These are phyloP conservation scores for Drosophila tristis DNA, from an alignment of 1,140 invertebrate genomes.

Conservation along the genomic window DNA sequence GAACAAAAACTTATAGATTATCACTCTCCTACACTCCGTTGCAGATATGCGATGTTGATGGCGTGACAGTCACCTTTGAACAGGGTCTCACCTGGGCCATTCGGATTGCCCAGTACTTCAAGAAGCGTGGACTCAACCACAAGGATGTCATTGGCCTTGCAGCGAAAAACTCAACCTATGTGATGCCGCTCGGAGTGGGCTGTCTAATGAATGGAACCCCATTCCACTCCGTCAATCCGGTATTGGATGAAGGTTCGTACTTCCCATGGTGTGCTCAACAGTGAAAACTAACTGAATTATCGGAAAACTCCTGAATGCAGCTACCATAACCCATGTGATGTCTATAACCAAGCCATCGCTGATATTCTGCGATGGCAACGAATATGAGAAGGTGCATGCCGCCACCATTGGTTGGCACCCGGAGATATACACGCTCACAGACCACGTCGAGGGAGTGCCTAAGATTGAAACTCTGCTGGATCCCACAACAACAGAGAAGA, in stretches of 20 bases:
- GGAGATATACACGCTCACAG: slow-evolving; percentile 61
- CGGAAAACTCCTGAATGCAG: slow-evolving; percentile 9
- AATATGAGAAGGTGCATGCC: slow-evolving; percentile 64
- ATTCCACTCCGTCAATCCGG: slow-evolving; percentile 63
- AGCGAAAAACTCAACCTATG: slow-evolving; percentile 68
- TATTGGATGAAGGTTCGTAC: slow-evolving; percentile 59
- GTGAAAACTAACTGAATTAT: background rate
- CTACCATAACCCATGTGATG: slow-evolving; percentile 60
- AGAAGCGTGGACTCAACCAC: slow-evolving; percentile 54
- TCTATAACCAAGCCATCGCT: slow-evolving; percentile 63
- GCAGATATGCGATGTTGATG: slow-evolving; percentile 66
- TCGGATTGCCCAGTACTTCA: slow-evolving; percentile 67
- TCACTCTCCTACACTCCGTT: background rate
- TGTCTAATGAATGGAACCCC: slow-evolving; percentile 74
- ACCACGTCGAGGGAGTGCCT: slow-evolving; percentile 54
- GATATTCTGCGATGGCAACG: slow-evolving; percentile 71
- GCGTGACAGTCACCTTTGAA: slow-evolving; percentile 54
- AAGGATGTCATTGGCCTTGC: slow-evolving; percentile 73
- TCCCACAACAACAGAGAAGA: slow-evolving; percentile 56
- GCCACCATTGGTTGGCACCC: slow-evolving; percentile 61
- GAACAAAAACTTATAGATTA: background rate
- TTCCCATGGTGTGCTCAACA: too few relatives aligned
- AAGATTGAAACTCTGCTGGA: slow-evolving; percentile 65
- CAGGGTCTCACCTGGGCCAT: slow-evolving; percentile 67
- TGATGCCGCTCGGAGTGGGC: slow-evolving; percentile 65